phyloP scores from a whole-genome alignment of 1,140 invertebrate genomes.

The Atta cephalotes region DNA sequence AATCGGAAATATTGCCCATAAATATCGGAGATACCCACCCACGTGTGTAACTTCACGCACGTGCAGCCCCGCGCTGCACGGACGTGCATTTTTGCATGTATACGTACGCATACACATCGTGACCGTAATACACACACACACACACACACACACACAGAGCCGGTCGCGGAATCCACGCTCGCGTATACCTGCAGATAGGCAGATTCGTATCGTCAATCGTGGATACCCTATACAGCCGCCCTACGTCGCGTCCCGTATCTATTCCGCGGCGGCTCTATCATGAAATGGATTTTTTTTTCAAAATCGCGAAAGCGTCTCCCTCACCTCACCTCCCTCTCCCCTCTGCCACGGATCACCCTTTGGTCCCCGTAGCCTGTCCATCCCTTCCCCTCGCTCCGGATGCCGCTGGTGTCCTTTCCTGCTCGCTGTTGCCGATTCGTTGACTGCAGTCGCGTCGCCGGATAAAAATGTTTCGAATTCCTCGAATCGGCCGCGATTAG shows the following conservation, averaged over 20 bases:
- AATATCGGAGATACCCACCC: slow-evolving; percentile 85
- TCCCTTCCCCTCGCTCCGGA: slow-evolving; percentile 1
- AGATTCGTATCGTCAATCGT: slow-evolving; percentile 78
- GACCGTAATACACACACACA: not conserved
- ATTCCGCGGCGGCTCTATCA: slow-evolving; percentile 77
- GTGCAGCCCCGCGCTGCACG: slow-evolving; percentile 65
- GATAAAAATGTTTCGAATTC: slow-evolving; percentile 76
- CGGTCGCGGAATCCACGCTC: slow-evolving; percentile 47
- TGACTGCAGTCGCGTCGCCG: slow-evolving; percentile 36
- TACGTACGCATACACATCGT: not conserved
- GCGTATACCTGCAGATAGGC: slow-evolving; percentile 74
- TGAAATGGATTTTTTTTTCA: slow-evolving; percentile 77
- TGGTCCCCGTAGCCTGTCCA: not conserved
- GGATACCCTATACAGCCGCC: slow-evolving; percentile 71
- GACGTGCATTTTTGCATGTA: slow-evolving; percentile 29
- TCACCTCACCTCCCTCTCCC: not conserved
- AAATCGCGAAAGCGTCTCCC: slow-evolving; percentile 72
- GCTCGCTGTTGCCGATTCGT: slow-evolving; percentile 37
- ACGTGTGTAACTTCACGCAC: slow-evolving; percentile 75
- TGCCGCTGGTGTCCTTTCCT: slow-evolving; percentile 31
- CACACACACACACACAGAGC: not conserved
- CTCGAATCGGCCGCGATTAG: slow-evolving; percentile 74
- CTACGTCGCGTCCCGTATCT: slow-evolving; percentile 73
- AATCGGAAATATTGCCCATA: slow-evolving; percentile 86
- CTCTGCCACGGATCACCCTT: not conserved